These are phyloP conservation scores for Ranitomeya variabilis DNA, from an alignment of 2,113 vertebrate genomes.

Conservation along the genomic window DNA sequence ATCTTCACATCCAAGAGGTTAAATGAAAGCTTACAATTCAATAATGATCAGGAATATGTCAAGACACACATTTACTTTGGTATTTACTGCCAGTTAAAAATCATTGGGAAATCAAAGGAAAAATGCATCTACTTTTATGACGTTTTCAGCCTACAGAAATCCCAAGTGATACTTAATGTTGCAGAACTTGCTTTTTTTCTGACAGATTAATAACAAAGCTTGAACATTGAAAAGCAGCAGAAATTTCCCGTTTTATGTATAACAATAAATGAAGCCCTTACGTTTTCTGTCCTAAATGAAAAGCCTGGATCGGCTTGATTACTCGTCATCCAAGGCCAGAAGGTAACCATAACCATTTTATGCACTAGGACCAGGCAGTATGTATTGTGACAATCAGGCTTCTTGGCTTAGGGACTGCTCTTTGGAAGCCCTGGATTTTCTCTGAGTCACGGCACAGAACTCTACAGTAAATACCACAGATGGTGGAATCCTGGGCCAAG, in stretches of 20 bases:
- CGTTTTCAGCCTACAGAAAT: slow-evolving; percentile 25
- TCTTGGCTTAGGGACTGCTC: slow-evolving; percentile 31
- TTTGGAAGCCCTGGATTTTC: slow-evolving; percentile 27
- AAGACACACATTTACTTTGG: slow-evolving; percentile 19
- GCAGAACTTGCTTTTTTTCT: background rate
- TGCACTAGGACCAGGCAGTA: slow-evolving; percentile 28
- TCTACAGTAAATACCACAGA: slow-evolving; percentile 47
- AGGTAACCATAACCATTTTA: slow-evolving; percentile 32
- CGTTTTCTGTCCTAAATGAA: background rate
- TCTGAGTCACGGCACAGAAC: slow-evolving; percentile 25
- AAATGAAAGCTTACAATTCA: slow-evolving; percentile 30
- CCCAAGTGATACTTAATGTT: background rate
- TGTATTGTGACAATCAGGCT: slow-evolving; percentile 34
- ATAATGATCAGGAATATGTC: slow-evolving; percentile 25
- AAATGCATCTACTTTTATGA: slow-evolving; percentile 16
- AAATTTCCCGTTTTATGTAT: background rate
- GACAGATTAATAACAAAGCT: slow-evolving; percentile 31
- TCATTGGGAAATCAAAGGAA: slow-evolving; percentile 29
- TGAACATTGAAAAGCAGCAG: background rate
- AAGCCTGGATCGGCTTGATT: background rate
- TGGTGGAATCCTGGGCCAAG: slow-evolving; percentile 45
- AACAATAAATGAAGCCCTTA: background rate
- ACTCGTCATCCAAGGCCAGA: slow-evolving; percentile 43
- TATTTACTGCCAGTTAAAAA: slow-evolving; percentile 36
- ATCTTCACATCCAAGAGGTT: background rate